A percentile compares a stretch with the other conserved stretches of the same genome.
Conservation (phyloP, 1,140 invertebrate species). For the Drosophila sp. region DNA sequence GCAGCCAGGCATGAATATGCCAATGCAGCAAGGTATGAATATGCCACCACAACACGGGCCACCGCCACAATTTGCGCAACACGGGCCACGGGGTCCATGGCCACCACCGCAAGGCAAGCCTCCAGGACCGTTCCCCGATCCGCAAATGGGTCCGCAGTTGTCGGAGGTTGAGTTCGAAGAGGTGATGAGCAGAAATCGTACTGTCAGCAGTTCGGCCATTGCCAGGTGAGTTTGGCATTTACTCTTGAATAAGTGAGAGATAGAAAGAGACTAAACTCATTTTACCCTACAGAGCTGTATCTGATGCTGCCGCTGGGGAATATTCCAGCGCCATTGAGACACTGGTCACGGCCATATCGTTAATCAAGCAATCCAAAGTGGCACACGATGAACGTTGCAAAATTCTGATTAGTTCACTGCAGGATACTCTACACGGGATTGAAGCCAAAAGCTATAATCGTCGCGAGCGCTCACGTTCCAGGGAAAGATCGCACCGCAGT, state of each 20-base stretch:
- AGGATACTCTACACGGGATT: conserved; percentile 95
- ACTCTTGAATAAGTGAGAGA: too few species aligned
- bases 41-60: conserved; percentile 85
- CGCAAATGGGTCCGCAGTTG: conserved; percentile 87
- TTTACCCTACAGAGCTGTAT: conserved; percentile 89
- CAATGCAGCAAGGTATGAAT: conserved; percentile 84
- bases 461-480: conserved; percentile 87
- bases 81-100: conserved; percentile 81
- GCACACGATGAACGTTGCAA: conserved; percentile 99
- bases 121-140: conserved; percentile 84
- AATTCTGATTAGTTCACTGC: conserved; percentile 97
- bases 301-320: conserved; percentile 98
- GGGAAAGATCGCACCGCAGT: conserved; percentile 89
- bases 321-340: conserved; percentile 99
- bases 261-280: background rate
- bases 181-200: conserved; percentile 98
- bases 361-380: conserved; percentile 99
- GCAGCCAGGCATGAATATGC: conserved; percentile 84
- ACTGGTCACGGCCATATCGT: conserved; percentile 97
- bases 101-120: conserved; percentile 83
- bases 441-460: conserved; percentile 81
- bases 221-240: conserved; percentile 83
- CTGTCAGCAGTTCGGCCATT: conserved; percentile 98
- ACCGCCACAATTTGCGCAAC: conserved; percentile 86
- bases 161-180: conserved; percentile 99